These are phyloP conservation scores for Drosophila tani DNA, from an alignment of 1,140 invertebrate genomes.

Conservation along the genomic window DNA sequence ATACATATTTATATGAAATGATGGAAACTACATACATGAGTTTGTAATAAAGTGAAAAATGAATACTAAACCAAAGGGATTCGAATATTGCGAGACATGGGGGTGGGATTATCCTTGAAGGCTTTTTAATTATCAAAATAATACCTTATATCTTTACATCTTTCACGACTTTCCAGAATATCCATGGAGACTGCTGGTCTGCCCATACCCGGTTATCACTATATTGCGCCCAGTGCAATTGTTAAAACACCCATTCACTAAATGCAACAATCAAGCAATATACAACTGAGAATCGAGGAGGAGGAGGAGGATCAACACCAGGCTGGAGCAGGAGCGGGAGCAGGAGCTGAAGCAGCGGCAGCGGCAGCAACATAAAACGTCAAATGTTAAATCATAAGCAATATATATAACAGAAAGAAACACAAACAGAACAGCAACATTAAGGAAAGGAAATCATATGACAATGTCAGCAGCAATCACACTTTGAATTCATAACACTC, in stretches of 20 bases:
- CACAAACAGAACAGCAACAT: constrained; percentile 6
- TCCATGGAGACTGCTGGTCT: constrained; percentile 96
- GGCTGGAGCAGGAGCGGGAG: constrained; percentile 5
- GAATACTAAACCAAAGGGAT: constrained; percentile 50
- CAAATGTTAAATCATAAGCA: constrained; percentile 75
- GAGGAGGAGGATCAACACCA: constrained; percentile 9
- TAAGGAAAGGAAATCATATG: constrained; percentile 24
- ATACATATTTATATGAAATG: constrained; percentile 67
- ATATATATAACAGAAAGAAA: constrained; percentile 43
- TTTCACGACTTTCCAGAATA: constrained; percentile 88
- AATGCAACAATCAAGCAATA: constrained; percentile 81
- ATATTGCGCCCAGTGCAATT: constrained; percentile 96
- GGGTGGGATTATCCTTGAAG: background rate
- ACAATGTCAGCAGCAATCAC: constrained; percentile 39
- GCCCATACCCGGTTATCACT: constrained; percentile 95
- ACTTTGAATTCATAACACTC: constrained; percentile 40
- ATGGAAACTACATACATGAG: constrained; percentile 50
- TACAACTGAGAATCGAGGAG: constrained; percentile 34
- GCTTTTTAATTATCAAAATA: background rate
- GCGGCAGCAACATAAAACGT: constrained; percentile 44
- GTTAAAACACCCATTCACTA: constrained; percentile 96
- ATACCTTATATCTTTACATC: constrained; percentile 47
- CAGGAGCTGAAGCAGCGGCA: background rate
- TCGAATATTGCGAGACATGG: background rate
- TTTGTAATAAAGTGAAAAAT: constrained; percentile 75